A percentile compares a stretch with the other conserved stretches of the same genome.
Conservation (phyloP, 2,888 invertebrate species). For the Altica lythri region DNA sequence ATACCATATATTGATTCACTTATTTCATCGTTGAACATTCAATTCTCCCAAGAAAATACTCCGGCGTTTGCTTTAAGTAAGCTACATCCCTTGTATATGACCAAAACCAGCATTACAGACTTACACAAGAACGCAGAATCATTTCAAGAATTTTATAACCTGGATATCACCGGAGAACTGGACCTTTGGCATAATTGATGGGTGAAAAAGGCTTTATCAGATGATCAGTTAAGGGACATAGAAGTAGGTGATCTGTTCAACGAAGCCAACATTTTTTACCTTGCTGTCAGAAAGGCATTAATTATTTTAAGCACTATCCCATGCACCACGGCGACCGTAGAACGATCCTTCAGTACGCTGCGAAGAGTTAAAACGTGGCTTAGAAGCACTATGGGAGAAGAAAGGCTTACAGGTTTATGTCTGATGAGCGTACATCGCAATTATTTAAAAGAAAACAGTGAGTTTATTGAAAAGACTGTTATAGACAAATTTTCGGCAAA, state of each 20-base stretch:
- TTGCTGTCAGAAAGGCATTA: conserved; percentile 14
- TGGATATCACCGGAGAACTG: conserved; percentile 18
- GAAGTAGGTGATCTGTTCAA: conserved; percentile 8
- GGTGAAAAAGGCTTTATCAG: conserved; percentile 16
- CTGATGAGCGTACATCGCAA: conserved; percentile 3
- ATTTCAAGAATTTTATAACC: conserved; percentile 14
- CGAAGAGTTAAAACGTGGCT: background rate
- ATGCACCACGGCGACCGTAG: conserved; percentile 15
- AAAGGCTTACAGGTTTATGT: background rate
- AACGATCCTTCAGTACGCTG: conserved; percentile 18
- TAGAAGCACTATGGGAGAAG: background rate
- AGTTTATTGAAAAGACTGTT: background rate
- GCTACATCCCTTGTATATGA: conserved; percentile 22
- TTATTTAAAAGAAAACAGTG: background rate
- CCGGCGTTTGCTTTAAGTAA: conserved; percentile 22
- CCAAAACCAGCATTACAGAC: conserved; percentile 12
- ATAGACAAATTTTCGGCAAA: background rate
- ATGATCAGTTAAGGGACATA: conserved; percentile 17
- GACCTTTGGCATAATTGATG: conserved; percentile 20
- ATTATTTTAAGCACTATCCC: conserved; percentile 13
- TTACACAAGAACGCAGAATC: conserved; percentile 21
- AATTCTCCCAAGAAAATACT: conserved; percentile 29
- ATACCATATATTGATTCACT: conserved; percentile 26
- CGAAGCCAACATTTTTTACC: conserved; percentile 9
- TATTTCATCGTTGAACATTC: conserved; percentile 27